A percentile compares a stretch with the other conserved stretches of the same genome.
Conservation (phyloP, 2,113 vertebrate genomes). For the Lates calcarifer region DNA sequence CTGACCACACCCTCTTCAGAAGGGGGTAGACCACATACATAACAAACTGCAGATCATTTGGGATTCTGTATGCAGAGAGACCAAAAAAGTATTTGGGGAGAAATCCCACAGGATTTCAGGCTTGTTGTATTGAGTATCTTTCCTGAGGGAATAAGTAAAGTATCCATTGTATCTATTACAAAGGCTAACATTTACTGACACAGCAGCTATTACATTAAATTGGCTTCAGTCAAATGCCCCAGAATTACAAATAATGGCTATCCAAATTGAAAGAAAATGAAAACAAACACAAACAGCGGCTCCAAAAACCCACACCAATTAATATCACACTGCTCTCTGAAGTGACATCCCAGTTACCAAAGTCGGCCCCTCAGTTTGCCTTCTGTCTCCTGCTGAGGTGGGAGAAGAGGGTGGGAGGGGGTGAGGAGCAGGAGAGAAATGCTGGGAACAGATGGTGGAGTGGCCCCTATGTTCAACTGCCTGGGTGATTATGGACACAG, state of each 20-base stretch:
- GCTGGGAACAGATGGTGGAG: constrained; percentile 79
- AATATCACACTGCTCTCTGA: constrained; percentile 59
- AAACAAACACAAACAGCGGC: constrained; percentile 33
- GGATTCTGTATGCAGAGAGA: constrained; percentile 20
- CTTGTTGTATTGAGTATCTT: constrained; percentile 12
- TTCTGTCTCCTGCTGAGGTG: constrained; percentile 58
- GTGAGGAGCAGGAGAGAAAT: constrained; percentile 23
- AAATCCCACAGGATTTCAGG: constrained; percentile 22
- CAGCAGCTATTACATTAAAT: constrained; percentile 17
- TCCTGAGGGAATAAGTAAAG: constrained; percentile 14
- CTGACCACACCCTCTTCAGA: background rate
- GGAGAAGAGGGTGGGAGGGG: constrained; percentile 14
- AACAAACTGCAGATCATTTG: constrained; percentile 30
- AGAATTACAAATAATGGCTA: constrained; percentile 20
- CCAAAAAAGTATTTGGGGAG: background rate
- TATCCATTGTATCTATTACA: constrained; percentile 33
- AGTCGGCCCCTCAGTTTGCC: constrained; percentile 50
- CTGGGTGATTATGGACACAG: constrained; percentile 81
- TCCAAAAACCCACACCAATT: constrained; percentile 51
- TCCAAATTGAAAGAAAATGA: background rate
- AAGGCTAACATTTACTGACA: constrained; percentile 46
- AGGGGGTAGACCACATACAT: background rate
- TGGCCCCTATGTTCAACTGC: constrained; percentile 73
- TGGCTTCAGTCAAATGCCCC: constrained; percentile 27
- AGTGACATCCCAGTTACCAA: constrained; percentile 44